Evolutionary conservation across 2,797 vertebrate genomes (phyloP).

Genomic region (Acrossocheilus wenchowensis): DNA sequence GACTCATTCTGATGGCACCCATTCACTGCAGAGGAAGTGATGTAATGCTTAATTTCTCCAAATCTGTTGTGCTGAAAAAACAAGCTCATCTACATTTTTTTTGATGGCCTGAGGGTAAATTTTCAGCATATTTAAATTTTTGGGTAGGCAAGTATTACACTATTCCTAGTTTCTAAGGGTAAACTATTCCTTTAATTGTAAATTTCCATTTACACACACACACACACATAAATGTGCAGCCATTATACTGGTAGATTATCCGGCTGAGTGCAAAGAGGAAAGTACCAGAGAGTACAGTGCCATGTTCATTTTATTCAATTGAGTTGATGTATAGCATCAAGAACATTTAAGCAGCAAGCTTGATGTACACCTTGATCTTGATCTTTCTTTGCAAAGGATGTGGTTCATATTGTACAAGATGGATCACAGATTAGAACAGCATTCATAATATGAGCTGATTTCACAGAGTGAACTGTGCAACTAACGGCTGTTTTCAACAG

Average conservation of each 20-base stretch:
- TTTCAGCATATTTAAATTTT: neutral
- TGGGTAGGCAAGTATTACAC: neutral
- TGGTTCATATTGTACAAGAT: neutral
- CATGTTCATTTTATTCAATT: neutral
- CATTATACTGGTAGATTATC: neutral
- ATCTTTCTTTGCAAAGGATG: neutral
- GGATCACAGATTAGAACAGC: neutral
- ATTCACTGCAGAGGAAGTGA: neutral
- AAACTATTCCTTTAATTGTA: neutral
- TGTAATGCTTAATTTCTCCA: neutral
- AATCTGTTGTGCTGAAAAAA: too few species aligned
- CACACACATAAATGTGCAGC: neutral
- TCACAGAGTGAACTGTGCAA: constrained; percentile 12
- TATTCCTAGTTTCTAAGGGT: too few species aligned
- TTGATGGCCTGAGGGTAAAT: too few species aligned
- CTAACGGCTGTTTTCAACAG: constrained; percentile 7
- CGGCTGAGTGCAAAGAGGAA: constrained; percentile 15
- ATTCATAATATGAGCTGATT: neutral
- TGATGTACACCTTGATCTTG: neutral
- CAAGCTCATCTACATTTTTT: too few species aligned
- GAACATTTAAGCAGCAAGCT: neutral
- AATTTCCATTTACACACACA: neutral
- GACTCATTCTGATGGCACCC: neutral
- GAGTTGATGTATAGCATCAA: neutral
- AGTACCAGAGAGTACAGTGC: constrained; percentile 38